phyloP scores from a whole-genome alignment of 2,888 invertebrate genomes.

The Neocrepidodera transversa region DNA sequence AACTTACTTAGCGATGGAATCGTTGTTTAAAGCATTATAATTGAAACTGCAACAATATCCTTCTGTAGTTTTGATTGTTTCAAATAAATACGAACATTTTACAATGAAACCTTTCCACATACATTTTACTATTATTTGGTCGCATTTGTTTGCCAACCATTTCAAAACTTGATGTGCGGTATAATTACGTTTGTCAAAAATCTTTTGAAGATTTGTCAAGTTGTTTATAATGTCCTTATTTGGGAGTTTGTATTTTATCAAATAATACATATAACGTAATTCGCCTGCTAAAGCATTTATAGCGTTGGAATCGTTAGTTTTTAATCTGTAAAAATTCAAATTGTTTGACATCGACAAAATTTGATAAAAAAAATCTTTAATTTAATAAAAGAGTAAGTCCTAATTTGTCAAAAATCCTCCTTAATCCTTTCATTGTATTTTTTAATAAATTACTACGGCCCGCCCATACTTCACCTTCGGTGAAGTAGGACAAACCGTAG shows the following conservation, averaged over 20 bases:
- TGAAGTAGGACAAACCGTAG: too few relatives aligned
- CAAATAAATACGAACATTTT: constrained; percentile 50
- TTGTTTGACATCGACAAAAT: too few relatives aligned
- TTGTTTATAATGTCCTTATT: constrained; percentile 24
- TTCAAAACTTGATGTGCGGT: constrained; percentile 32
- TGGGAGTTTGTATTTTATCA: neutral
- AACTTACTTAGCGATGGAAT: constrained; percentile 27
- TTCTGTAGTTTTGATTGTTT: constrained; percentile 47
- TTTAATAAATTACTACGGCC: too few relatives aligned
- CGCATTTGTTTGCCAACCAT: constrained; percentile 46
- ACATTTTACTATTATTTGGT: constrained; percentile 47
- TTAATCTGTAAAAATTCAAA: constrained; percentile 10
- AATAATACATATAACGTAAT: constrained; percentile 4
- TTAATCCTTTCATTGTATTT: too few relatives aligned
- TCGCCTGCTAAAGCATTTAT: neutral
- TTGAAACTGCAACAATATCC: constrained; percentile 72
- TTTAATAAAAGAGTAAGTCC: neutral
- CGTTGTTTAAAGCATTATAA: constrained; percentile 62
- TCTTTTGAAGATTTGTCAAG: constrained; percentile 38
- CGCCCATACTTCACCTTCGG: too few relatives aligned
- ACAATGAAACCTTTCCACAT: constrained; percentile 52
- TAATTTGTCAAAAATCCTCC: neutral
- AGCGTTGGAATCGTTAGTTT: neutral
- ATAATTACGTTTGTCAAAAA: constrained; percentile 42
- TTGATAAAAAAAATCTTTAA: neutral